phyloP scores from a whole-genome alignment of 2,797 vertebrate genomes.

The Numenius phaeopus region DNA sequence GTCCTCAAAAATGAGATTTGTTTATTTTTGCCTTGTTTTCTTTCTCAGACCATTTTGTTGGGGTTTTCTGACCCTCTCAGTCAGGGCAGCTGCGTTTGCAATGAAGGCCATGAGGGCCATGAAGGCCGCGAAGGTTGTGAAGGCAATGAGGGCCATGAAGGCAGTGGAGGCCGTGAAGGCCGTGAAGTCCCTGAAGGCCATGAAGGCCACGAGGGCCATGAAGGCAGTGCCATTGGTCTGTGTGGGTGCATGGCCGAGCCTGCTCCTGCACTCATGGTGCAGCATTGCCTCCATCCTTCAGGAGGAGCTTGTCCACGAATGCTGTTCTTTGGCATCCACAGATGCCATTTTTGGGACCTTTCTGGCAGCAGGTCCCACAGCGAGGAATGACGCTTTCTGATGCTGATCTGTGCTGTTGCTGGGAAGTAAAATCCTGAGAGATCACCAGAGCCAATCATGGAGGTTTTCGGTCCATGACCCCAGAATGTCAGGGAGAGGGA shows the following conservation, averaged over 20 bases:
- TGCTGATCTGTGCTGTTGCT: accelerated
- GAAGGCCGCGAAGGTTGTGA: too few species aligned
- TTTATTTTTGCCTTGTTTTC: accelerated
- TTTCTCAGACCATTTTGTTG: not conserved
- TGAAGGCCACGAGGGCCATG: not conserved
- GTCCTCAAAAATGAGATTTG: not conserved
- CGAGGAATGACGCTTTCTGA: accelerated
- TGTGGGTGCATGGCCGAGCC: not conserved
- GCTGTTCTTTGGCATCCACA: not conserved
- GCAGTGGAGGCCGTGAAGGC: not conserved
- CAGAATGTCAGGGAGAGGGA: not conserved
- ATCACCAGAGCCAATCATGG: not conserved
- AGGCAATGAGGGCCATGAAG: not conserved
- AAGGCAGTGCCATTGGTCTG: not conserved
- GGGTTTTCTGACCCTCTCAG: not conserved
- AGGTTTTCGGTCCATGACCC: not conserved
- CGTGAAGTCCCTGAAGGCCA: not conserved
- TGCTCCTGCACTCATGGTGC: not conserved
- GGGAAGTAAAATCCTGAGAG: not conserved
- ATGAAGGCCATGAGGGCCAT: too few species aligned
- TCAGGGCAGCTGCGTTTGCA: not conserved
- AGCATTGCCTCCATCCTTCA: not conserved
- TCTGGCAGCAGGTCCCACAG: not conserved
- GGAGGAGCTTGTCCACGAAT: not conserved
- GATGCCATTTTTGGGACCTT: not conserved